These are phyloP conservation scores for Phaenicophaeus curvirostris DNA, from an alignment of 2,797 vertebrate species.

Conservation along the genomic window DNA sequence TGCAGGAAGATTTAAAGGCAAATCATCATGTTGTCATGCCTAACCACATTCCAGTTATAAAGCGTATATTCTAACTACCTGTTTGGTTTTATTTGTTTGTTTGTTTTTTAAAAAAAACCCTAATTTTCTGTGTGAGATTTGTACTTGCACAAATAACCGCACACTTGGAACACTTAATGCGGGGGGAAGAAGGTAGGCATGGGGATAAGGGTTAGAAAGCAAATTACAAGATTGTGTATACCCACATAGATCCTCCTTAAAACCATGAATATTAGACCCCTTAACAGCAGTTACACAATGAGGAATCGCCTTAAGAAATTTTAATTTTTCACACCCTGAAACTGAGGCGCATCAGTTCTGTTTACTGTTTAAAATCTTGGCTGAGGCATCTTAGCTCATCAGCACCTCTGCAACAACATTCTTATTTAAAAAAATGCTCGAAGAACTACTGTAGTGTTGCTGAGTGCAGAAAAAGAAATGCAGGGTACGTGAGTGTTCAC, in stretches of 20 bases:
- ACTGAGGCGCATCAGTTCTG: not conserved
- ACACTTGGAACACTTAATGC: not conserved
- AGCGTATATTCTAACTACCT: not conserved
- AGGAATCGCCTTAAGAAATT: not conserved
- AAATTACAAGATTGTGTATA: not conserved
- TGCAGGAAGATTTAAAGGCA: not conserved
- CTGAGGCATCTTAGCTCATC: not conserved
- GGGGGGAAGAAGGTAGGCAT: too few species aligned
- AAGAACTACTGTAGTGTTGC: not conserved
- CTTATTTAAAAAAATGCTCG: rapidly evolving
- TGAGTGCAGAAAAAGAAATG: not conserved
- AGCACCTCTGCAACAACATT: not conserved
- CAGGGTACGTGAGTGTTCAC: not conserved
- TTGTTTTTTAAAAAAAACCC: not conserved
- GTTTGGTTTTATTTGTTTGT: too few species aligned
- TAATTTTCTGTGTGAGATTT: not conserved
- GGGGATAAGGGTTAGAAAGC: not conserved
- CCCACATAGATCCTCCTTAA: not conserved
- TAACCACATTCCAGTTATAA: not conserved
- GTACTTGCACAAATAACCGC: not conserved
- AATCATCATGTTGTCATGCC: not conserved
- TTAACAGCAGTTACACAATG: not conserved
- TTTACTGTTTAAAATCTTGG: not conserved
- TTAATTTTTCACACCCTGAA: not conserved
- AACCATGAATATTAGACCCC: not conserved